These are phyloP conservation scores for Chrysocyon brachyurus DNA, from an alignment of 2,797 vertebrate genomes.

Conservation along the genomic window DNA sequence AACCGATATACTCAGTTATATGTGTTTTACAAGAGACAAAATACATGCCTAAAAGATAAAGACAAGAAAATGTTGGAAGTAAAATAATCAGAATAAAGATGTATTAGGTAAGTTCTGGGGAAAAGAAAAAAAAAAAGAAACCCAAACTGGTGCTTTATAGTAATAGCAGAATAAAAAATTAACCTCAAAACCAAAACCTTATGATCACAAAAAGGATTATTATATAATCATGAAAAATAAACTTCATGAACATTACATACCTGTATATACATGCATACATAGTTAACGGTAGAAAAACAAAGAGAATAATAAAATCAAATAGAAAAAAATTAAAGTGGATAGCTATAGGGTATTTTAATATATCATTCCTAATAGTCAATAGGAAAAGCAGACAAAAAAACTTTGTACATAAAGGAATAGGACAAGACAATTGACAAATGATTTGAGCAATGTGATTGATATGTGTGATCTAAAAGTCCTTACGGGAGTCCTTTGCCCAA, in stretches of 20 bases:
- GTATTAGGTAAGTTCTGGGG: neutral
- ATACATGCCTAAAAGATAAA: neutral
- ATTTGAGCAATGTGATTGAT: neutral
- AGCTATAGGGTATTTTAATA: neutral
- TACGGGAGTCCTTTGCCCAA: neutral
- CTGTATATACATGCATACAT: neutral
- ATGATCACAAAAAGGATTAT: neutral
- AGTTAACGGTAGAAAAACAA: neutral
- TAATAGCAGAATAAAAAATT: neutral
- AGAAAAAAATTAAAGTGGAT: neutral
- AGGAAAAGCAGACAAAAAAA: neutral
- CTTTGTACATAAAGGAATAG: neutral
- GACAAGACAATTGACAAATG: neutral
- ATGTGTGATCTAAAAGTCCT: neutral
- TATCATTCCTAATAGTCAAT: neutral
- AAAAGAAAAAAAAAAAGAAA: neutral
- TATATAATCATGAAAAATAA: neutral
- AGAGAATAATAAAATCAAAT: neutral
- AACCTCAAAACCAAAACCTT: conserved; percentile 9
- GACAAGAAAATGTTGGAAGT: neutral
- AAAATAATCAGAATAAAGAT: neutral
- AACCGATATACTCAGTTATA: neutral
- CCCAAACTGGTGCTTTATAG: neutral
- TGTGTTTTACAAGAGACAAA: neutral
- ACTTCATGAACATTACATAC: neutral